A percentile compares a stretch with the other conserved stretches of the same genome.
These are phyloP conservation scores for Pollachius pollachius DNA, from an alignment of 2,113 vertebrate genomes.

Conservation along the genomic window DNA sequence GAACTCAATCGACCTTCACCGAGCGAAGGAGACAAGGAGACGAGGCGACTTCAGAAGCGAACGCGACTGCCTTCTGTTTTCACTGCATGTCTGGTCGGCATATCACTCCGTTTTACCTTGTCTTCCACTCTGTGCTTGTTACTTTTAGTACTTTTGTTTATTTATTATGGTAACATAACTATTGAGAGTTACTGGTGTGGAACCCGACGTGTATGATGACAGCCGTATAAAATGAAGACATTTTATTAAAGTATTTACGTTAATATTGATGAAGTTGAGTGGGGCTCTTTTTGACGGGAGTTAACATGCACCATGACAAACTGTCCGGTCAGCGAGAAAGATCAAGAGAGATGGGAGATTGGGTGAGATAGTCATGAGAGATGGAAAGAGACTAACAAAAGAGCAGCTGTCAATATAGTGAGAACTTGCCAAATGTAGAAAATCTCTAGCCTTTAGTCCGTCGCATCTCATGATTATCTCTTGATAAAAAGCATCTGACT, in stretches of 20 bases:
- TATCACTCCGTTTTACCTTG: slow-evolving; percentile 25
- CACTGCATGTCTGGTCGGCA: slow-evolving; percentile 32
- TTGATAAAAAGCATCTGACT: slow-evolving; percentile 67
- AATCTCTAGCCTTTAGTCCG: slow-evolving; percentile 57
- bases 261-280: too few species aligned
- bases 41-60: slow-evolving; percentile 51
- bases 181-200: too few species aligned
- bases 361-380: neutral
- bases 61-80: slow-evolving; percentile 31
- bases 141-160: neutral
- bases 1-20: slow-evolving; percentile 91
- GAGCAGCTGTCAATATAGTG: slow-evolving; percentile 43
- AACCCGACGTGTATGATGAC: too few species aligned
- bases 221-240: too few species aligned
- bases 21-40: slow-evolving; percentile 77
- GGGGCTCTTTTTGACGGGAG: too few species aligned
- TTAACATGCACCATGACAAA: too few species aligned
- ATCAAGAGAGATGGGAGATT: too few species aligned
- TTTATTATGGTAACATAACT: too few species aligned
- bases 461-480: slow-evolving; percentile 51
- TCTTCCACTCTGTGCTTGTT: neutral
- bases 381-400: slow-evolving; percentile 13
- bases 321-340: too few species aligned
- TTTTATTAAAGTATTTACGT: too few species aligned
- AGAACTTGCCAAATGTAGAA: slow-evolving; percentile 49